These are phyloP conservation scores for Chelon labrosus DNA, from an alignment of 2,797 vertebrate species.

Conservation along the genomic window DNA sequence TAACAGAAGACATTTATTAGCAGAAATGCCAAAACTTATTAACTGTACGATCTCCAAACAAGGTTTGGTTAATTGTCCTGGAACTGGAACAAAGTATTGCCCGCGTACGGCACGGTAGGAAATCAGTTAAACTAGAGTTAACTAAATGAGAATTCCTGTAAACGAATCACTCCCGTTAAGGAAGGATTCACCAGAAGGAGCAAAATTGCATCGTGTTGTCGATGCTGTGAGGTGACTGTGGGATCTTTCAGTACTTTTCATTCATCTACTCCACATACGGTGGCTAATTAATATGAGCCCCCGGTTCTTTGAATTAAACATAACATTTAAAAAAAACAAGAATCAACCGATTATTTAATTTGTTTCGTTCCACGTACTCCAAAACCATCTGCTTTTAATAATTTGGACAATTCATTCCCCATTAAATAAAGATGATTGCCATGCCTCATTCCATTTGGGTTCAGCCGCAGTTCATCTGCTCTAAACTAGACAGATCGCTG, in stretches of 20 bases:
- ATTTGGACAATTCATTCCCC: slow-evolving; percentile 24
- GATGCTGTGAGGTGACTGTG: too few relatives aligned
- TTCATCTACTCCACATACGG: neutral
- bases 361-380: slow-evolving; percentile 5
- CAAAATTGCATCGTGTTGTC: neutral
- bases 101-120: neutral
- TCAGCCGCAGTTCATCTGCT: slow-evolving; percentile 59
- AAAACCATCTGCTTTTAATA: slow-evolving; percentile 36
- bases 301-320: neutral
- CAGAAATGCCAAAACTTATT: neutral
- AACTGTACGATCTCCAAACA: neutral
- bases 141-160: neutral
- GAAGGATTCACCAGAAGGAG: neutral
- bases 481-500: slow-evolving; percentile 37
- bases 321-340: neutral
- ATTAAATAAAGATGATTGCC: slow-evolving; percentile 50
- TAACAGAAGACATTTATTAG: slow-evolving; percentile 1
- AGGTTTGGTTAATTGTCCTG: neutral
- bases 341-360: slow-evolving; percentile 13
- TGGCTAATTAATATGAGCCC: neutral
- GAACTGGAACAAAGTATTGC: neutral
- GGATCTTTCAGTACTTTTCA: neutral
- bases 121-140: neutral
- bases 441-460: slow-evolving; percentile 54
- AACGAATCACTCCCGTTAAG: neutral